Evolutionary conservation across 2,797 vertebrate genomes (phyloP).

Genomic region (Sparidentex hasta): DNA sequence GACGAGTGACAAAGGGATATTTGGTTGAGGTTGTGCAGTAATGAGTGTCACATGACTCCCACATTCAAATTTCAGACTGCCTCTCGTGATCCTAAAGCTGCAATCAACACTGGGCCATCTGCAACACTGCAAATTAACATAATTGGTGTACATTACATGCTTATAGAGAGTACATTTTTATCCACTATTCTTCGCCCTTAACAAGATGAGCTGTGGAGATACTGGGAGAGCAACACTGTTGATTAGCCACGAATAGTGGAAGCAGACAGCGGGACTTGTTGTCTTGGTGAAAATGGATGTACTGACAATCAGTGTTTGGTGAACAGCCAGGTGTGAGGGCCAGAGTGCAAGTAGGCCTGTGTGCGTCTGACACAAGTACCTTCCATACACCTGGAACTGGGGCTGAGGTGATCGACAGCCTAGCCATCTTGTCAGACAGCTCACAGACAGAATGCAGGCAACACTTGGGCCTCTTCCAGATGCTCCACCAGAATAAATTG

Average conservation of each 20-base stretch:
- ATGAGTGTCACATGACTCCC: slow-evolving; percentile 83
- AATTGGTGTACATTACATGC: slow-evolving; percentile 88
- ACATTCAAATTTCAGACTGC: slow-evolving; percentile 77
- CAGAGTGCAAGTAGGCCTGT: slow-evolving; percentile 82
- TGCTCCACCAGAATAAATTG: slow-evolving; percentile 87
- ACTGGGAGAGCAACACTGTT: slow-evolving; percentile 68
- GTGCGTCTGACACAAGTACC: slow-evolving; percentile 80
- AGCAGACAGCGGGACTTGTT: slow-evolving; percentile 63
- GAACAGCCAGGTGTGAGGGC: slow-evolving; percentile 84
- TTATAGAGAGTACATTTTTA: slow-evolving; percentile 85
- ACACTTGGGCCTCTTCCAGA: slow-evolving; percentile 83
- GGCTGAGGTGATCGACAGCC: slow-evolving; percentile 79
- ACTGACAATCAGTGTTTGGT: slow-evolving; percentile 78
- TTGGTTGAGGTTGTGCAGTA: slow-evolving; percentile 81
- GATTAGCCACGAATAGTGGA: slow-evolving; percentile 72
- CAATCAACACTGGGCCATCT: slow-evolving; percentile 89
- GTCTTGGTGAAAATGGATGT: slow-evolving; percentile 74
- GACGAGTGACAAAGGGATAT: slow-evolving; percentile 79
- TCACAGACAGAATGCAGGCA: slow-evolving; percentile 71
- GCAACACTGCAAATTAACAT: slow-evolving; percentile 87
- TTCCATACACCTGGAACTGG: slow-evolving; percentile 85
- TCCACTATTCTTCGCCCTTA: slow-evolving; percentile 77
- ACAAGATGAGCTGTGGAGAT: slow-evolving; percentile 77
- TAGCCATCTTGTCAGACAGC: slow-evolving; percentile 78
- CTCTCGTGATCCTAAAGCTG: slow-evolving; percentile 83